These are phyloP conservation scores for Minunthozetes semirufus DNA, from an alignment of 2,888 invertebrate genomes.

Conservation along the genomic window DNA sequence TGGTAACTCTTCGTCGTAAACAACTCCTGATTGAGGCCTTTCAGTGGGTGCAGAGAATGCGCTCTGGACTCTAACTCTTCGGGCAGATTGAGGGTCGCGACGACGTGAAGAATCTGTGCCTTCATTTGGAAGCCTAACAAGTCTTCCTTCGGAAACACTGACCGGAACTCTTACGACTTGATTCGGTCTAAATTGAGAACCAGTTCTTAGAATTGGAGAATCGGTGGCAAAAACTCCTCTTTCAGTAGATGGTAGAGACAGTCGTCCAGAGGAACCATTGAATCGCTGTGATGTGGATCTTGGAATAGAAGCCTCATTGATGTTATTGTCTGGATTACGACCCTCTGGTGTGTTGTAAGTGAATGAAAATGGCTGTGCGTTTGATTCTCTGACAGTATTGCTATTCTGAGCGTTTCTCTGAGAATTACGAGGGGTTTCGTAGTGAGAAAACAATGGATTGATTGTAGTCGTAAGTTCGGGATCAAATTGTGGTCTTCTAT, in stretches of 20 bases:
- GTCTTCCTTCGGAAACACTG: conserved; percentile 29
- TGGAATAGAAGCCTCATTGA: conserved; percentile 23
- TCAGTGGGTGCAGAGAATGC: conserved; percentile 37
- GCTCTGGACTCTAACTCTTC: conserved; percentile 36
- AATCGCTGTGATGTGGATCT: not conserved
- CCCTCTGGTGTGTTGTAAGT: conserved; percentile 36
- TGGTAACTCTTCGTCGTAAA: conserved; percentile 32
- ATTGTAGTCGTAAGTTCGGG: conserved; percentile 8
- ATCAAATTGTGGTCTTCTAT: conserved; percentile 36
- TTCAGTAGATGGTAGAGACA: not conserved
- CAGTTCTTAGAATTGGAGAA: not conserved
- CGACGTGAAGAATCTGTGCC: not conserved
- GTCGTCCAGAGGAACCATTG: not conserved
- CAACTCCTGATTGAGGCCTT: conserved; percentile 25
- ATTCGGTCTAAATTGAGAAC: not conserved
- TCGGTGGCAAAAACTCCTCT: conserved; percentile 14
- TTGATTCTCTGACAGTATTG: not conserved
- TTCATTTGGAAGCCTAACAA: conserved; percentile 29
- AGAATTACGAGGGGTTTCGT: conserved; percentile 25
- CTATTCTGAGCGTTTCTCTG: not conserved
- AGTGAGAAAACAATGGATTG: conserved; percentile 19
- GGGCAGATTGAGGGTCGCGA: conserved; percentile 4
- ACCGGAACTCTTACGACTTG: conserved; percentile 33
- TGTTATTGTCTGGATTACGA: conserved; percentile 23
- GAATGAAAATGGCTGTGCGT: conserved; percentile 35